These are phyloP conservation scores for Tapera naevia DNA, from an alignment of 2,797 vertebrate genomes.

Conservation along the genomic window DNA sequence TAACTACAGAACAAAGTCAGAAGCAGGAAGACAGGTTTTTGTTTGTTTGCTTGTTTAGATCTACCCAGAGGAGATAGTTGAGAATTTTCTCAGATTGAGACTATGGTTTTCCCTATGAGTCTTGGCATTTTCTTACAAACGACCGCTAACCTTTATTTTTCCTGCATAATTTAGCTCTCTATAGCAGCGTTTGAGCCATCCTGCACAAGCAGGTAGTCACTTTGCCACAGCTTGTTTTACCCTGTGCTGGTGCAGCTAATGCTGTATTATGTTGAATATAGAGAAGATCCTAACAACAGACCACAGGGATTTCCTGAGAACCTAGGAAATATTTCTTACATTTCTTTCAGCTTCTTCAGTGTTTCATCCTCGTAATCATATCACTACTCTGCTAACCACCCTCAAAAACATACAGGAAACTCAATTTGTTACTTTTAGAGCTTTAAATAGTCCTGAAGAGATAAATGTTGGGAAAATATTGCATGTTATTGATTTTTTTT, in stretches of 20 bases:
- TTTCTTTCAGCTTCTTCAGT: background rate
- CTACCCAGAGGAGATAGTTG: background rate
- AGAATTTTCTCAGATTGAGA: background rate
- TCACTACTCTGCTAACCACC: background rate
- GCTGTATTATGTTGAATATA: background rate
- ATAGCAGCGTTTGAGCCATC: background rate
- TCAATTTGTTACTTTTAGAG: background rate
- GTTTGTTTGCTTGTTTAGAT: background rate
- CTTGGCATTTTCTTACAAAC: background rate
- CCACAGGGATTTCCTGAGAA: background rate
- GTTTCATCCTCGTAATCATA: background rate
- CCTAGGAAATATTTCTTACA: background rate
- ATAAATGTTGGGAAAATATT: background rate
- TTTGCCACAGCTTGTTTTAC: background rate
- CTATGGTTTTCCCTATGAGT: background rate
- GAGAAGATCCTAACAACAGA: background rate
- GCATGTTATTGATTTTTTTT: background rate
- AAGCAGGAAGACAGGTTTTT: background rate
- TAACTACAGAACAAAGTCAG: background rate
- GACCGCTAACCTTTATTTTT: background rate
- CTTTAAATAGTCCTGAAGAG: constrained; percentile 7
- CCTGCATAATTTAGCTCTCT: background rate
- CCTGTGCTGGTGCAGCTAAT: background rate
- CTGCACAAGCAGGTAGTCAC: background rate
- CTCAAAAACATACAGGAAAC: background rate